These are phyloP conservation scores for Passer domesticus DNA, from an alignment of 2,113 vertebrate genomes.

Conservation along the genomic window DNA sequence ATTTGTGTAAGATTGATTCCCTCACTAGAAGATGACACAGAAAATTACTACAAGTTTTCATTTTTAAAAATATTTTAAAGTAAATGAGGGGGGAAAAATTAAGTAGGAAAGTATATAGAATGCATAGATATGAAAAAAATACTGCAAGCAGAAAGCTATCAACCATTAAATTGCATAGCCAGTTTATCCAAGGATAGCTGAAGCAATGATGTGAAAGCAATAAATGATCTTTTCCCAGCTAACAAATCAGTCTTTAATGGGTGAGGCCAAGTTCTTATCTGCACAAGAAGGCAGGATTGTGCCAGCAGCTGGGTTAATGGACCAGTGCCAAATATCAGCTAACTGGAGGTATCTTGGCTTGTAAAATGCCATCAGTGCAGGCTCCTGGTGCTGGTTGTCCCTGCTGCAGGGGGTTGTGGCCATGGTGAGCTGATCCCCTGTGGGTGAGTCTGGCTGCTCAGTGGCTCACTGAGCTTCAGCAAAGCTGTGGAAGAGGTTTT, in stretches of 20 bases:
- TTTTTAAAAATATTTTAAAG: background rate
- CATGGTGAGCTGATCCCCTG: background rate
- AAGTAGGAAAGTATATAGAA: background rate
- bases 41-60: background rate
- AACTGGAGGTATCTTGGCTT: background rate
- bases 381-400: background rate
- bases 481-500: background rate
- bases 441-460: background rate
- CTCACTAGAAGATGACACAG: background rate
- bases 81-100: background rate
- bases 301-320: conserved; percentile 46
- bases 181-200: conserved; percentile 7
- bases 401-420: background rate
- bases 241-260: conserved; percentile 34
- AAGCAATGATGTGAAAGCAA: conserved; percentile 49
- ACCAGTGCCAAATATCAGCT: conserved; percentile 3
- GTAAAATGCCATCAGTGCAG: background rate
- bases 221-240: conserved; percentile 58
- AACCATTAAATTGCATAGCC: background rate
- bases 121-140: background rate
- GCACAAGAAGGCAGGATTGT: background rate
- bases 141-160: background rate
- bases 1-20: background rate
- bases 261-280: conserved; percentile 56
- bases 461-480: background rate